These are phyloP conservation scores for Nephrotoma appendiculata DNA, from an alignment of 2,888 invertebrate genomes.

Conservation along the genomic window DNA sequence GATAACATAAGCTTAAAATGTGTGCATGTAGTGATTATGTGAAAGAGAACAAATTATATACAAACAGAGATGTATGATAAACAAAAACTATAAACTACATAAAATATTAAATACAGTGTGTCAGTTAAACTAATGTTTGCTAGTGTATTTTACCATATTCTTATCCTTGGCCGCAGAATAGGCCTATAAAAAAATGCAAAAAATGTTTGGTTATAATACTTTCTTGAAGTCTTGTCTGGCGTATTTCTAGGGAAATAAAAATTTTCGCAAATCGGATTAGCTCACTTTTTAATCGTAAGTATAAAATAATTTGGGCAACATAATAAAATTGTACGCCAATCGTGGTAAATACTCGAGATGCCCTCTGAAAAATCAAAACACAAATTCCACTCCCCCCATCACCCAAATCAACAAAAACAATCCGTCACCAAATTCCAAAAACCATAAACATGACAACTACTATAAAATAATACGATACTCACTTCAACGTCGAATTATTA, in stretches of 20 bases:
- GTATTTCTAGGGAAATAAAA: too few species aligned
- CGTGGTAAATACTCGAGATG: too few species aligned
- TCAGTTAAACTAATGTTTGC: not conserved
- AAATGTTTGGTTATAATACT: constrained; percentile 2
- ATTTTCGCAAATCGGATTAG: too few species aligned
- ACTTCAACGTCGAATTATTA: constrained; percentile 71
- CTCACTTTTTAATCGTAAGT: too few species aligned
- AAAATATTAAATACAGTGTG: not conserved
- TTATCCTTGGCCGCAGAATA: constrained; percentile 79
- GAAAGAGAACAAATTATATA: not conserved
- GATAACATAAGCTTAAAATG: not conserved
- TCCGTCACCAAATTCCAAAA: not conserved
- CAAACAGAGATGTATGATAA: not conserved
- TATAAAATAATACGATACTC: constrained; percentile 27
- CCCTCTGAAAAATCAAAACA: not conserved
- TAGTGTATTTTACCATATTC: constrained; percentile 62
- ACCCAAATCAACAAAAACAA: not conserved
- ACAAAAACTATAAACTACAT: not conserved
- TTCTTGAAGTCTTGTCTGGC: not conserved
- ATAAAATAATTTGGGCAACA: too few species aligned
- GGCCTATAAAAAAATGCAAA: constrained; percentile 45
- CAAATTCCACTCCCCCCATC: not conserved
- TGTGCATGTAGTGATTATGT: not conserved
- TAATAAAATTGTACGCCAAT: too few species aligned
- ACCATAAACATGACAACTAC: not conserved